Evolutionary conservation across 2,797 vertebrate genomes (phyloP), one percentile per base, ranked within the genome.

Genomic region (Ptychadena robeensis): DNA sequence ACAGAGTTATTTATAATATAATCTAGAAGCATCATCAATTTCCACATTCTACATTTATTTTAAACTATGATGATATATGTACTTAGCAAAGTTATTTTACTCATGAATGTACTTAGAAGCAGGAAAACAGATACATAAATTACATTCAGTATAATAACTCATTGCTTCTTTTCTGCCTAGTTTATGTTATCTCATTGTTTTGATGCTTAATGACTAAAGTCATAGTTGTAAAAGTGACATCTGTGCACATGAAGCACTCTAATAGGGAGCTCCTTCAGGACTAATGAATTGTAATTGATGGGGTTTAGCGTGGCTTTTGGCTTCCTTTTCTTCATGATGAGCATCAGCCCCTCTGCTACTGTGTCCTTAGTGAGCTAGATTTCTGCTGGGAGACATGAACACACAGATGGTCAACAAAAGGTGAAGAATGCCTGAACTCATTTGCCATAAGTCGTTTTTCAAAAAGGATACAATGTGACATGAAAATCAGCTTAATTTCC

Each of bases 361-460:
- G 89, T 90, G 89, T 92, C 88, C 88, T 88, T 90, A 90, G 90
- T 86, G 89, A 88, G 86, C 87, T 85, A 78, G 79, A 86, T 87
- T 89, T 91, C 91, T 89, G 91, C 76, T 91, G 88, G 90, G 88
- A 73, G 88, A 86, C 92, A 91, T 90, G 89, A 91, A 88, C 89
- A 90, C 95, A 92, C 94, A 97, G 96, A 96, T 96, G 95, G 95
- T 92, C 91, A 95, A 95, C 95, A 96, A 95, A 94, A 93, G 94
- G 91, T 93, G 90, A 92, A 90, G 89, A 90, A 87, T 91, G 88
- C 87, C 88, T 87, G 86, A 85, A 87, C 90, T 88, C 87, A 85
- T 86, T 72, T 87, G 88, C 88, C 87, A 87, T 91, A 90, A 87
- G 88, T 86, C 7, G 86, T 89, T 92, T 94, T 93, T 91, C 88